These are phyloP conservation scores for Dinothrombium tinctorium DNA, from an alignment of 1,140 invertebrate species.

Conservation along the genomic window DNA sequence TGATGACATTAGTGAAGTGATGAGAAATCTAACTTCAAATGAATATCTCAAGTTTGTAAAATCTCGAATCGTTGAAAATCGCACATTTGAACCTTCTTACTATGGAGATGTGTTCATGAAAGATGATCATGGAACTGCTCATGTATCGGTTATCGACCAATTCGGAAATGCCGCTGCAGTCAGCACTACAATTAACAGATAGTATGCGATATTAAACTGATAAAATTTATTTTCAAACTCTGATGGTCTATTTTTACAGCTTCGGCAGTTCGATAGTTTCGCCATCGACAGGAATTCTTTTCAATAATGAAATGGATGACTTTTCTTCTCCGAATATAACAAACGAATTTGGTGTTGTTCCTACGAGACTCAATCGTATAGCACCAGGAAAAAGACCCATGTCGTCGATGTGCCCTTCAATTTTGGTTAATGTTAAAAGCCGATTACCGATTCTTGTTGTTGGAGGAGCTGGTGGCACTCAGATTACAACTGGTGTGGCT, in stretches of 20 bases:
- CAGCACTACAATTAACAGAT: conserved; percentile 71
- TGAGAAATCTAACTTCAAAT: conserved; percentile 33
- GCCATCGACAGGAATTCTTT: conserved; percentile 57
- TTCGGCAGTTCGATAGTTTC: conserved; percentile 25
- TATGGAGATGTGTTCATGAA: conserved; percentile 26
- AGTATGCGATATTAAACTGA: no score
- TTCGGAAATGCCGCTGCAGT: conserved; percentile 78
- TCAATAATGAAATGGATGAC: conserved; percentile 89
- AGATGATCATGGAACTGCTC: conserved; percentile 63
- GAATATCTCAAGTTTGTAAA: conserved; percentile 36
- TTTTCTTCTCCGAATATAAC: conserved; percentile 51
- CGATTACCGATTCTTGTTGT: conserved; percentile 50
- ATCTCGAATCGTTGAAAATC: conserved; percentile 36
- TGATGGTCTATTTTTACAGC: conserved; percentile 16
- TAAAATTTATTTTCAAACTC: no score
- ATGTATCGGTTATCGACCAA: conserved; percentile 55
- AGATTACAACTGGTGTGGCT: conserved; percentile 61
- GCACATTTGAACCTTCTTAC: conserved; percentile 35
- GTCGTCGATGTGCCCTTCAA: conserved; percentile 71
- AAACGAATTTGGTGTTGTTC: conserved; percentile 51
- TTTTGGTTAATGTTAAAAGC: conserved; percentile 38
- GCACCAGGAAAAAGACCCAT: conserved; percentile 50
- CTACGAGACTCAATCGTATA: conserved; percentile 54
- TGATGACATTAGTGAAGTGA: conserved; percentile 36
- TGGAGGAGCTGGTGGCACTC: conserved; percentile 75